These are phyloP conservation scores for Ophthalmolycus amberensis DNA, from an alignment of 2,113 vertebrate genomes.

Conservation along the genomic window DNA sequence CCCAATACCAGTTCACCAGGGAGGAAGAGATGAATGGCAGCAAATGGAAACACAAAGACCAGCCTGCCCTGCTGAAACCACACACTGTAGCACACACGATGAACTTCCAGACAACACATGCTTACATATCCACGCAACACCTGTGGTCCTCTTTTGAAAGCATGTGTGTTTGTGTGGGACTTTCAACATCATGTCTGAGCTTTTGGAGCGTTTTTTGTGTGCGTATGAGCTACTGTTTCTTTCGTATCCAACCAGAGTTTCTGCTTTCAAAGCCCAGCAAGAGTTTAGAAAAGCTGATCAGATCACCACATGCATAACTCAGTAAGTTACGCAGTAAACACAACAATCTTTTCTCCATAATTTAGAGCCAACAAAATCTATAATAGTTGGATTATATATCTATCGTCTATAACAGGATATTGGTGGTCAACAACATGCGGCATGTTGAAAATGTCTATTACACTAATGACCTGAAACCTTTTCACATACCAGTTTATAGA, in stretches of 20 bases:
- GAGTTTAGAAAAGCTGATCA: not conserved
- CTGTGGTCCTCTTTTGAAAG: slow-evolving; percentile 30
- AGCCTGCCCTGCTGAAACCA: slow-evolving; percentile 36
- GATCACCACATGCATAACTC: not conserved
- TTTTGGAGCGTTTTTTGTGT: not conserved
- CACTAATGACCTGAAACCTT: not conserved
- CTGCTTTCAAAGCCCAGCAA: slow-evolving; percentile 7
- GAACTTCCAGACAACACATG: slow-evolving; percentile 6
- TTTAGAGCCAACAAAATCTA: not conserved
- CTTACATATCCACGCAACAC: slow-evolving; percentile 30
- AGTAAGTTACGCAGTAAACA: not conserved
- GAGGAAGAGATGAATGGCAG: slow-evolving; percentile 55
- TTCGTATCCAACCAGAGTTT: slow-evolving; percentile 9
- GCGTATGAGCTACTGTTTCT: not conserved
- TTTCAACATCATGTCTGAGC: not conserved
- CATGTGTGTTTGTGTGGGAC: not conserved
- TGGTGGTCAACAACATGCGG: not conserved
- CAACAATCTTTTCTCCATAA: not conserved
- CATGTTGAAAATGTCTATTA: not conserved
- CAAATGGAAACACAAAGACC: slow-evolving; percentile 57
- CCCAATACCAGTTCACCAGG: slow-evolving; percentile 61
- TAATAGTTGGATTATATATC: not conserved
- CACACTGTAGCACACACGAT: slow-evolving; percentile 35
- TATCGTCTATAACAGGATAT: not conserved
- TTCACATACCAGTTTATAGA: not conserved